Conservation (phyloP, 1,140 invertebrate species). For the Brachionus rubens region DNA sequence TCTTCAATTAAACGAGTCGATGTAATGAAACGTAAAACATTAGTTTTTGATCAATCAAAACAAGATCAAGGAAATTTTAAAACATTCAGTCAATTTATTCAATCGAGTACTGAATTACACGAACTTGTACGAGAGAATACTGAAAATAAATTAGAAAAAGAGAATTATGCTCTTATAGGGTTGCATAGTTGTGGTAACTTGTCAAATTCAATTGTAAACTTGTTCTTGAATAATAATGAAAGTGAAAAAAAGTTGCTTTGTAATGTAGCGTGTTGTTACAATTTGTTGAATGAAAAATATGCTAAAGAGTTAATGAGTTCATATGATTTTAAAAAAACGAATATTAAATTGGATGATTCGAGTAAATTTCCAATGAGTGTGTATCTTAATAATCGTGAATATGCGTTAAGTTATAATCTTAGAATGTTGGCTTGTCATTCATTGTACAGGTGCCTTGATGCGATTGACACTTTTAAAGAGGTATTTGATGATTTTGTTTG, state of each 20-base stretch:
- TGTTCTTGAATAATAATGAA: constrained; percentile 50
- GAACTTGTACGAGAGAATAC: background rate
- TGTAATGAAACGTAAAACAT: constrained; percentile 62
- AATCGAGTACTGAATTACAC: constrained; percentile 33
- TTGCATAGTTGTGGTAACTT: constrained; percentile 57
- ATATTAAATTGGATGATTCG: constrained; percentile 47
- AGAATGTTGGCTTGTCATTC: constrained; percentile 78
- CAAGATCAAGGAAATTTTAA: constrained; percentile 41
- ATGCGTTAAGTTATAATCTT: constrained; percentile 71
- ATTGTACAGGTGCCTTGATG: constrained; percentile 65
- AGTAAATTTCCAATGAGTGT: constrained; percentile 68
- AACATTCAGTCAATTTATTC: constrained; percentile 44
- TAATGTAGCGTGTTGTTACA: constrained; percentile 56
- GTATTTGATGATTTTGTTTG: no score
- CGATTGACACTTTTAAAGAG: constrained; percentile 57
- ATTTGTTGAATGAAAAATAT: constrained; percentile 53
- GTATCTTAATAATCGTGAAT: constrained; percentile 63
- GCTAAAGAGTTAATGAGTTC: constrained; percentile 53
- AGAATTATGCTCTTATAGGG: constrained; percentile 50
- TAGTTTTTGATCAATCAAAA: constrained; percentile 49
- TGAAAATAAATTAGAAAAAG: background rate
- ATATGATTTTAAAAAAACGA: constrained; percentile 40
- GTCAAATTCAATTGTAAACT: constrained; percentile 50
- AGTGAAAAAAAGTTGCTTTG: constrained; percentile 49
- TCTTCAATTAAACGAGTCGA: constrained; percentile 65